A percentile compares a stretch with the other conserved stretches of the same genome.
Evolutionary conservation across 2,797 vertebrate genomes (phyloP).

Genomic region (Leuciscus waleckii): DNA sequence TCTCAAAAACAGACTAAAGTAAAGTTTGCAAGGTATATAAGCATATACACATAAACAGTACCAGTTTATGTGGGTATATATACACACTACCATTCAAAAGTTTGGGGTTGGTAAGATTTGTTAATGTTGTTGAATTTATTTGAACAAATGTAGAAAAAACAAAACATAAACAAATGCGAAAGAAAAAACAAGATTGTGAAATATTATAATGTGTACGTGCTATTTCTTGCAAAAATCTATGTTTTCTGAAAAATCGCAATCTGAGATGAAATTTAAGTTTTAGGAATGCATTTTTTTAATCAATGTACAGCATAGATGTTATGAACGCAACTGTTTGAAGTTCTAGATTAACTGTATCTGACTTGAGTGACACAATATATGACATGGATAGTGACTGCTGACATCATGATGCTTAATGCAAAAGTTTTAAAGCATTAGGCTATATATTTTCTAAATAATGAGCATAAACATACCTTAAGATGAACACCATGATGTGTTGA

Average conservation of each 20-base stretch:
- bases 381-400: neutral
- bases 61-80: neutral
- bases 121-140: conserved; percentile 2
- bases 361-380: neutral
- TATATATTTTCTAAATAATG: conserved; percentile 7
- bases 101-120: neutral
- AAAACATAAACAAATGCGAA: neutral
- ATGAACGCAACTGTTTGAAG: neutral
- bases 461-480: neutral
- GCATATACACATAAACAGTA: neutral
- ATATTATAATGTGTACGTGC: neutral
- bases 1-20: neutral
- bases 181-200: neutral
- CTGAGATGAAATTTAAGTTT: neutral
- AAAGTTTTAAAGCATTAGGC: neutral
- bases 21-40: neutral
- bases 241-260: neutral
- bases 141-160: neutral
- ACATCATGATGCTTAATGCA: neutral
- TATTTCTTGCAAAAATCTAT: neutral
- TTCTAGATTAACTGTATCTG: neutral
- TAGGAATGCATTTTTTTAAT: neutral
- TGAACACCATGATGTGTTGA: neutral
- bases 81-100: neutral
- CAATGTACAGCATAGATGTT: neutral